phyloP scores from a whole-genome alignment of 2,113 vertebrate genomes.

The Tachysurus fulvidraco region DNA sequence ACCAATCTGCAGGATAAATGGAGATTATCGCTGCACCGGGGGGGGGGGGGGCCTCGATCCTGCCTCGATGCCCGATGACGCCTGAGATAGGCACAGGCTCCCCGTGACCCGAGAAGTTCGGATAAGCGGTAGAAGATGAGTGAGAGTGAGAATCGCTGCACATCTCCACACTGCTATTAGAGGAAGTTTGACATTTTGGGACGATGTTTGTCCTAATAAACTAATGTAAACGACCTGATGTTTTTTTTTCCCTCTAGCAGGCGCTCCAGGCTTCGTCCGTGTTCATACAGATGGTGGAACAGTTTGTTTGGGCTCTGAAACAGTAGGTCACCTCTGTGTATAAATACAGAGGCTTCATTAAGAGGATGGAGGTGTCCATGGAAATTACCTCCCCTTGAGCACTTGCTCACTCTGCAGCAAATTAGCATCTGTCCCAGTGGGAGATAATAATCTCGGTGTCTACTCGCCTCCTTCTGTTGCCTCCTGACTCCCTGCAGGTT shows the following conservation, averaged over 20 bases:
- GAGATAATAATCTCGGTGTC: background rate
- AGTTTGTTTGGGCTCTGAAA: background rate
- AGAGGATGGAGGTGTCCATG: background rate
- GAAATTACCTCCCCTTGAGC: conserved; percentile 11
- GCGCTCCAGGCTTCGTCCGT: background rate
- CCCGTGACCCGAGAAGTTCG: no score
- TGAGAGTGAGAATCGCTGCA: background rate
- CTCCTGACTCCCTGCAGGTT: conserved; percentile 6
- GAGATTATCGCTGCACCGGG: no score
- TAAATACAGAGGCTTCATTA: background rate
- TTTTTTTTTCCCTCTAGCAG: background rate
- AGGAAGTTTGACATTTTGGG: background rate
- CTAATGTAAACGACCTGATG: background rate
- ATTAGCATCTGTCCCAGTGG: conserved; percentile 15
- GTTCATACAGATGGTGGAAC: background rate
- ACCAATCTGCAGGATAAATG: background rate
- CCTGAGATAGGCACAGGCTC: no score
- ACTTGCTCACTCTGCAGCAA: conserved; percentile 4
- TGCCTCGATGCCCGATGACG: no score
- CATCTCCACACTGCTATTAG: background rate
- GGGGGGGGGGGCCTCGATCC: no score
- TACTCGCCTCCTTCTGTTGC: background rate
- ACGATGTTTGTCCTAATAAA: background rate
- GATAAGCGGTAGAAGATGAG: no score
- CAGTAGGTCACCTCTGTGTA: background rate